Evolutionary conservation across 2,888 invertebrate species (phyloP).

Genomic region (Meloe dianella): DNA sequence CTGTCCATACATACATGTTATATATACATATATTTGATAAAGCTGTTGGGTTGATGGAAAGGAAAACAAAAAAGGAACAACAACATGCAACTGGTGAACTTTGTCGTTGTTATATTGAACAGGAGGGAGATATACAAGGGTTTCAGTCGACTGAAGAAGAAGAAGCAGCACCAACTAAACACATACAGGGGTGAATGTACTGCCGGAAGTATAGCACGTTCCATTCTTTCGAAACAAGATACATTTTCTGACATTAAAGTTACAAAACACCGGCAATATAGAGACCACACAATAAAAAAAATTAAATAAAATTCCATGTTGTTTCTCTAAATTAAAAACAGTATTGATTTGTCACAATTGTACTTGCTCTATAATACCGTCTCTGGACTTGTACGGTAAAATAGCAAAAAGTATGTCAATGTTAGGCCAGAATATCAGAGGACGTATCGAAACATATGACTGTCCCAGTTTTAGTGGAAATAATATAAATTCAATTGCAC

Average conservation of each 20-base stretch:
- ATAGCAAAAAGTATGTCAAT: slow-evolving; percentile 40
- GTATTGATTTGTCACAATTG: neutral
- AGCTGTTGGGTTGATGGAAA: slow-evolving; percentile 8
- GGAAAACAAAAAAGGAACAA: slow-evolving; percentile 4
- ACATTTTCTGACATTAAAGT: slow-evolving; percentile 19
- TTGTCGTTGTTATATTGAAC: slow-evolving; percentile 2
- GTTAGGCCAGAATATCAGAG: slow-evolving; percentile 36
- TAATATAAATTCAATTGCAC: slow-evolving; percentile 17
- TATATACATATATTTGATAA: slow-evolving; percentile 1
- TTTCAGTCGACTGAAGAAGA: slow-evolving; percentile 13
- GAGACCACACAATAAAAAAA: neutral
- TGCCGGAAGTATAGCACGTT: slow-evolving; percentile 39
- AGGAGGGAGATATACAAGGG: slow-evolving; percentile 15
- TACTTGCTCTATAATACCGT: neutral
- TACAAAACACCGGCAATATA: neutral
- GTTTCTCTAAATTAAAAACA: neutral
- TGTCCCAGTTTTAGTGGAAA: slow-evolving; percentile 19
- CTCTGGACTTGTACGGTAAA: neutral
- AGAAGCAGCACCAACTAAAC: neutral
- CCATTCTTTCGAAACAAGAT: slow-evolving; percentile 35
- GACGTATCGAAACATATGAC: slow-evolving; percentile 25
- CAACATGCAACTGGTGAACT: slow-evolving; percentile 20
- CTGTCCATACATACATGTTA: neutral
- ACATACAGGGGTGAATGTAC: slow-evolving; percentile 36
- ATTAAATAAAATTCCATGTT: neutral